Percentiles rank a stretch among this genome's conserved stretches.
phyloP scores from a whole-genome alignment of 2,888 invertebrate species.

The Perizoma affinitatum region DNA sequence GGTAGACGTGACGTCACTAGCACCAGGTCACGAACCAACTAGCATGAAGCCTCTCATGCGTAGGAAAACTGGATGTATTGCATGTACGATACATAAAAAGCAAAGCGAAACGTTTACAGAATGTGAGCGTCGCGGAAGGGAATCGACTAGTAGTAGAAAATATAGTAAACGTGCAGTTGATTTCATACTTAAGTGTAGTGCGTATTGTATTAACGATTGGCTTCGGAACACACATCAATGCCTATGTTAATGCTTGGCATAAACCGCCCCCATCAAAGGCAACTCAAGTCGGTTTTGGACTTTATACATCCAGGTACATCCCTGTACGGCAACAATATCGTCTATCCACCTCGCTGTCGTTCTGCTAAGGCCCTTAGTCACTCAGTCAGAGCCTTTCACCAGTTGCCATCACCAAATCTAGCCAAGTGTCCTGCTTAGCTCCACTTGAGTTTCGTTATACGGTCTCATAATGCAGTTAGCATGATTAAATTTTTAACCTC shows the following conservation, averaged over 20 bases:
- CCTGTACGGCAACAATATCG: too few species aligned
- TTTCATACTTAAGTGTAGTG: constrained; percentile 30
- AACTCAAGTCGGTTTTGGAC: too few species aligned
- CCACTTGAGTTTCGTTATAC: too few species aligned
- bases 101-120: constrained; percentile 55
- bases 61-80: constrained; percentile 66
- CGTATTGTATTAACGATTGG: constrained; percentile 1
- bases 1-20: constrained; percentile 73
- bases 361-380: too few species aligned
- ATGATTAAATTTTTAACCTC: too few species aligned
- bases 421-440: too few species aligned
- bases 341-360: too few species aligned
- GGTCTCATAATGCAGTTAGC: too few species aligned
- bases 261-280: background rate
- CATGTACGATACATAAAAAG: constrained; percentile 61
- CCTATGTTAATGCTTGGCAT: constrained; percentile 1
- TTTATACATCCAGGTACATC: too few species aligned
- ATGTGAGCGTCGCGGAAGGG: constrained; percentile 53
- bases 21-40: constrained; percentile 61
- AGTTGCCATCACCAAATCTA: too few species aligned
- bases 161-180: constrained; percentile 30
- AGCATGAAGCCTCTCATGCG: constrained; percentile 73
- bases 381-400: too few species aligned
- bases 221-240: constrained; percentile 11
- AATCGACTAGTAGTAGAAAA: constrained; percentile 27